Evolutionary conservation across 2,113 vertebrate species (phyloP).

Genomic region (Phaethon lepturus): DNA sequence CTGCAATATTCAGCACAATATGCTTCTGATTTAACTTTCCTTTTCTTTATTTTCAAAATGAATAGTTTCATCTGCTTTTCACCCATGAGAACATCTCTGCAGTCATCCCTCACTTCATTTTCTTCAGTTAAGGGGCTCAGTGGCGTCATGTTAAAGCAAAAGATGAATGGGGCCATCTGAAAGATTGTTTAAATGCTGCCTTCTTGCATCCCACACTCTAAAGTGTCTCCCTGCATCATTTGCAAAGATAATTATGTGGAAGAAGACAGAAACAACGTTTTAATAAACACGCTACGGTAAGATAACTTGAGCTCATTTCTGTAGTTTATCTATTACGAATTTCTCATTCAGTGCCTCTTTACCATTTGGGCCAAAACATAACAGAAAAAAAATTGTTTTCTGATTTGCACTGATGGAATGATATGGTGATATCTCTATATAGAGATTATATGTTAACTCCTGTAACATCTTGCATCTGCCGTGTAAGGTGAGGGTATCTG

Average conservation of each 20-base stretch:
- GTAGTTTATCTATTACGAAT: not conserved
- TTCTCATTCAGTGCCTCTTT: not conserved
- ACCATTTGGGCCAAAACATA: not conserved
- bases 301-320: not conserved
- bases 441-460: not conserved
- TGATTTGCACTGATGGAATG: not conserved
- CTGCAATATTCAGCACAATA: conserved; percentile 25
- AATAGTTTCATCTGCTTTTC: conserved; percentile 28
- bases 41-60: conserved; percentile 9
- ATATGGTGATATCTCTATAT: accelerated
- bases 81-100: not conserved
- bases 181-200: not conserved
- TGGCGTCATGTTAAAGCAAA: not conserved
- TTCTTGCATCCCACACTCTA: not conserved
- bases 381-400: not conserved
- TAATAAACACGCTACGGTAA: not conserved
- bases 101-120: not conserved
- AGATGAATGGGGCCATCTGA: not conserved
- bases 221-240: not conserved
- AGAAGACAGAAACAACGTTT: not conserved
- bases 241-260: not conserved
- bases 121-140: not conserved
- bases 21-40: conserved; percentile 1
- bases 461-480: not conserved
- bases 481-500: not conserved